These are phyloP conservation scores for Fukomys damarensis DNA, from an alignment of 2,113 vertebrate genomes.

Conservation along the genomic window DNA sequence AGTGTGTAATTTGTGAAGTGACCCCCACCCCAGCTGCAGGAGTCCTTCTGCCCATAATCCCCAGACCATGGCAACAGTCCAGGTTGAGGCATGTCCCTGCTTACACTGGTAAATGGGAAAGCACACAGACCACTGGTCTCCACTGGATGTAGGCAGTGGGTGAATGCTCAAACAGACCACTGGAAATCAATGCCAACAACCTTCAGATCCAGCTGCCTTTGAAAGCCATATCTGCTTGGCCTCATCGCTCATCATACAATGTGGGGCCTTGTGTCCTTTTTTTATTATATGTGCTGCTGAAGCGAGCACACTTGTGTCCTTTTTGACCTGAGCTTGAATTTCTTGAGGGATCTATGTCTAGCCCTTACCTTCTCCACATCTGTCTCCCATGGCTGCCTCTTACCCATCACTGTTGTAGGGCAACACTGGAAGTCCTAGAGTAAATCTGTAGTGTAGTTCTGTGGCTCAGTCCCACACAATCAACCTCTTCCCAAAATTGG, in stretches of 20 bases:
- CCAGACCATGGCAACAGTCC: background rate
- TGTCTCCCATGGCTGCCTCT: background rate
- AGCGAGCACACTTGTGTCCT: too few species aligned
- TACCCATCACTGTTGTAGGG: background rate
- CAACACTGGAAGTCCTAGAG: background rate
- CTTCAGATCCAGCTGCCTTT: background rate
- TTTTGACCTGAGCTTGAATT: background rate
- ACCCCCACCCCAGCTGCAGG: background rate
- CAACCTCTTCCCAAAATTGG: background rate
- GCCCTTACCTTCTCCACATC: background rate
- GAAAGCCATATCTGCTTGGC: background rate
- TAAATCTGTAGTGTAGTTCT: background rate
- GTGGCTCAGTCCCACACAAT: background rate
- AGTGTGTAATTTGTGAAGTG: background rate
- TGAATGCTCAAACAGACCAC: background rate
- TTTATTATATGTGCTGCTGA: too few species aligned
- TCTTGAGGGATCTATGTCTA: background rate
- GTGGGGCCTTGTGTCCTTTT: background rate
- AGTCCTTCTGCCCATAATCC: background rate
- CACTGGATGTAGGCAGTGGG: background rate
- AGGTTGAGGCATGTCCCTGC: background rate
- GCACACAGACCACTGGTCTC: background rate
- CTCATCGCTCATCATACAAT: background rate
- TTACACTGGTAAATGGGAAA: background rate
- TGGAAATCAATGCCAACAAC: background rate